Evolutionary conservation across 2,888 invertebrate species (phyloP).

Genomic region (Fragum sueziense): DNA sequence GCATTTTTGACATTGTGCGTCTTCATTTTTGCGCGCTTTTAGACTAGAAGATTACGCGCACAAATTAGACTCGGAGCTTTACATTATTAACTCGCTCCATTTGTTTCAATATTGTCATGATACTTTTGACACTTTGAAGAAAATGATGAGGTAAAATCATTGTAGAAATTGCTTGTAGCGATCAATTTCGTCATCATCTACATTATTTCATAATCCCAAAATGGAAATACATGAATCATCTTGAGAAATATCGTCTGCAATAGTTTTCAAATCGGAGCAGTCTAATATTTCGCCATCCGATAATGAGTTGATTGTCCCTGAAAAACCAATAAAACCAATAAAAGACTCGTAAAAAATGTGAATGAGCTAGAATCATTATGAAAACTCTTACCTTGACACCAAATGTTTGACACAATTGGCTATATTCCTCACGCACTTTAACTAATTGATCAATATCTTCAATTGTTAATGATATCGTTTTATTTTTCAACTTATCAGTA

Average conservation of each 20-base stretch:
- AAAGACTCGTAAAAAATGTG: neutral
- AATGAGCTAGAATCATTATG: neutral
- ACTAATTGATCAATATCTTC: neutral
- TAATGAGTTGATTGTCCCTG: too few relatives aligned
- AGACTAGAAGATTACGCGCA: neutral
- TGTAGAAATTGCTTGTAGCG: neutral
- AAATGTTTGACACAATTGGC: neutral
- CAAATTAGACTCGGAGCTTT: neutral
- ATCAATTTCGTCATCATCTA: too few relatives aligned
- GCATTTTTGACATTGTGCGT: neutral
- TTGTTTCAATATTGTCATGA: neutral
- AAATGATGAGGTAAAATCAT: neutral
- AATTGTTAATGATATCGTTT: neutral
- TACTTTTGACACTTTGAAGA: neutral
- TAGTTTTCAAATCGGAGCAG: neutral
- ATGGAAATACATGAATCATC: neutral
- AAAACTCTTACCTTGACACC: neutral
- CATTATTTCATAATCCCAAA: neutral
- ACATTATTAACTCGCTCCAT: neutral
- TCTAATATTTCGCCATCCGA: too few relatives aligned
- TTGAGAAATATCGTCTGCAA: neutral
- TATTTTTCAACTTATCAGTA: neutral
- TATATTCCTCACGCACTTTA: neutral
- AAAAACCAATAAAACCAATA: neutral
- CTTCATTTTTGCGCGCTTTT: neutral